phyloP scores from a whole-genome alignment of 1,140 invertebrate genomes.

The Tetramorium alpestre region DNA sequence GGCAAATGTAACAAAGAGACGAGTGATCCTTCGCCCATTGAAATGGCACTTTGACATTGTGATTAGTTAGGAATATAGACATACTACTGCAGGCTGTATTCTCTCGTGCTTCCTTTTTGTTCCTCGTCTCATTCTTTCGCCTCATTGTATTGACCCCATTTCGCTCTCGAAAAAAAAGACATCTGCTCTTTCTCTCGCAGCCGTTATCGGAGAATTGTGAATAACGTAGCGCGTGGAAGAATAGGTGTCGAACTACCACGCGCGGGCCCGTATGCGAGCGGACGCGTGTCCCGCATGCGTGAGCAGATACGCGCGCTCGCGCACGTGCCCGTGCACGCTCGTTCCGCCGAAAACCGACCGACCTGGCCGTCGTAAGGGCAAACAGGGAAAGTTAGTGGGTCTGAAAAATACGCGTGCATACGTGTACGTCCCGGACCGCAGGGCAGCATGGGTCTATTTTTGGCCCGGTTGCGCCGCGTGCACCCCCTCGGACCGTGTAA shows the following conservation, averaged over 20 bases:
- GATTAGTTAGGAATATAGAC: conserved; percentile 49
- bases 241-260: neutral
- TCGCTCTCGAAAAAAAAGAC: conserved; percentile 63
- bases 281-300: conserved; percentile 69
- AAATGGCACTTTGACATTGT: conserved; percentile 38
- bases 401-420: conserved; percentile 61
- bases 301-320: conserved; percentile 22
- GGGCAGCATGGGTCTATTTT: conserved; percentile 56
- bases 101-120: conserved; percentile 14
- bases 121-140: conserved; percentile 32
- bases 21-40: neutral
- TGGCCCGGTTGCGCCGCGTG: conserved; percentile 45
- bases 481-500: conserved; percentile 58
- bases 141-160: conserved; percentile 47
- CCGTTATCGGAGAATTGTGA: conserved; percentile 69
- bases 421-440: conserved; percentile 35
- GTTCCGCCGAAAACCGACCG: conserved; percentile 48
- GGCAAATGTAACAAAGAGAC: neutral
- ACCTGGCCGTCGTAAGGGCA: conserved; percentile 28
- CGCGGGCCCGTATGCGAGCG: conserved; percentile 45
- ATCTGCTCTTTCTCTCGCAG: conserved; percentile 64
- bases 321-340: neutral
- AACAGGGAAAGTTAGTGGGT: conserved; percentile 42
- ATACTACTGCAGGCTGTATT: neutral
- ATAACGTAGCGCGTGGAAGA: conserved; percentile 56